Evolutionary conservation across 92 coral and sea anemone species (phyloP), one percentile per base, ranked within the genome.

Genomic region (Zoanthus gigantus): DNA sequence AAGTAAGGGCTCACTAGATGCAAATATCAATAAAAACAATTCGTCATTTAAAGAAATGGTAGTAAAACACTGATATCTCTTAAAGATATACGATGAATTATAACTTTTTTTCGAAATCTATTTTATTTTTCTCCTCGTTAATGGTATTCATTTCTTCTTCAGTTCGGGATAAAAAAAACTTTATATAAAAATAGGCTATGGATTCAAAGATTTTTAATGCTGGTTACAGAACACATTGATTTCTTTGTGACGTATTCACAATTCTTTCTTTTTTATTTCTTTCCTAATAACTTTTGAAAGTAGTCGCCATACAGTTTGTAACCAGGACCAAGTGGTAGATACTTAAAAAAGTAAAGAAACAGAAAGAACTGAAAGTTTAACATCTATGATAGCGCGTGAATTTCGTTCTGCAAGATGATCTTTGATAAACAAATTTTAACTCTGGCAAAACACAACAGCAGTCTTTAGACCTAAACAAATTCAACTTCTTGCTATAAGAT

Each of bases 371-470:
- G 2, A 63, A 5, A 17, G 10, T 9, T 16, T 17, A 17, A 17
- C 29, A 7, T 16, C 23, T 63, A 16, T 63, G 28, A 63, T 63
- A n/a, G 7, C 32, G 29, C 17, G 69, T 63, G 30, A 63, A 3
- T 63, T 63, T 63, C 69, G 7, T 18, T 63, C 28, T 5, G 0
- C 69, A 63, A 63, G 69, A 28, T 18, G 69, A 63, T 63, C 69
- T 63, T 63, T 63, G 69, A 63, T 63, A 63, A 63, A 63, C 69
- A 63, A 63, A n/a, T 5, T 63, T 17, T 63, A 63, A 63, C 30
- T 28, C 17, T 63, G 69, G 69, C 5, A 63, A 63, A 63, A 58
- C 65, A 58, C 65, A 63, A 63, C 30, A 50, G 69, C 28, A 30
- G 69, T 23, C 31, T n/a, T 17, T 17, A 23, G 10, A 63, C 65